Evolutionary conservation across 35 echinoderm and acorn worm genomes (phyloP).

Genomic region (Amphiura filiformis): DNA sequence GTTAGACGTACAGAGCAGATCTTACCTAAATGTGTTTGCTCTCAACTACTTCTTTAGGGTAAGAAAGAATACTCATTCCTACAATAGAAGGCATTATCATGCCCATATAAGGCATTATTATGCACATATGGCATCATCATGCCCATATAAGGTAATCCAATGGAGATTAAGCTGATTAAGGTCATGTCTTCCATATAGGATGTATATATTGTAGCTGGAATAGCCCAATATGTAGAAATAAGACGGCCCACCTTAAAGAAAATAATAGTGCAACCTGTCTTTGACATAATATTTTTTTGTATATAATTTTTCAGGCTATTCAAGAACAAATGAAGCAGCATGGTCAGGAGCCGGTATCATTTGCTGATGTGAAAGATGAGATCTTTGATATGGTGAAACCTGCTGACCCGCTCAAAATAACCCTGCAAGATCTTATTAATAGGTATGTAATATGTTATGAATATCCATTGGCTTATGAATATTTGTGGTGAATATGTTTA

Average conservation of each 20-base stretch:
- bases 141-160: not conserved
- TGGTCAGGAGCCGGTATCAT: conserved; percentile 96
- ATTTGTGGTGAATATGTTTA: too few species aligned
- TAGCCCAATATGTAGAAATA: too few species aligned
- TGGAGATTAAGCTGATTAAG: too few species aligned
- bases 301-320: conserved; percentile 66
- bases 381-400: conserved; percentile 99
- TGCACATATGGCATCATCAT: not conserved
- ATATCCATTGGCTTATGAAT: too few species aligned
- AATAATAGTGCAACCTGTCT: too few species aligned
- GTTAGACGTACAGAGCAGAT: conserved; percentile 91
- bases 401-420: conserved; percentile 84
- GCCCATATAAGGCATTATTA: not conserved
- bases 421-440: conserved; percentile 91
- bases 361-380: conserved; percentile 98
- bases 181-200: too few species aligned
- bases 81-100: not conserved
- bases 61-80: conserved; percentile 16
- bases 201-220: too few species aligned
- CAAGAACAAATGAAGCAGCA: conserved; percentile 92
- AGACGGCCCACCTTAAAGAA: too few species aligned
- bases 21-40: conserved; percentile 94
- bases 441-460: conserved; percentile 47
- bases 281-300: too few species aligned
- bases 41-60: conserved; percentile 99